These are phyloP conservation scores for Semaprochilodus insignis DNA, from an alignment of 2,797 vertebrate species.

Conservation along the genomic window DNA sequence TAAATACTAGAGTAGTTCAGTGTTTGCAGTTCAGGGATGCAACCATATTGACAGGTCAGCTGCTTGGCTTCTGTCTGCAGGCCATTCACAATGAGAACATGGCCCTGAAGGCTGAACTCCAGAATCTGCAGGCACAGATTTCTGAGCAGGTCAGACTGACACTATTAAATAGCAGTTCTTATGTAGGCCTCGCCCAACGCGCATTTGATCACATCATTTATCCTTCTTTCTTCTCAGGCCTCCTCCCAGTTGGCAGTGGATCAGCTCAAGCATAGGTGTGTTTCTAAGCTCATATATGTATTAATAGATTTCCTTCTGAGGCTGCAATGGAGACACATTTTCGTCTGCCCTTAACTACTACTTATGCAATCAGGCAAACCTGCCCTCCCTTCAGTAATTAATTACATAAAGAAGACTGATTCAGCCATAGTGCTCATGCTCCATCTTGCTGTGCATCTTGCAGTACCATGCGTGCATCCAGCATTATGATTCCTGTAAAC, in stretches of 20 bases:
- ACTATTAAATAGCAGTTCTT: not conserved
- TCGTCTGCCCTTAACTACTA: not conserved
- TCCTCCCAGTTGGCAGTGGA: conserved; percentile 83
- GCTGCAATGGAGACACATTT: not conserved
- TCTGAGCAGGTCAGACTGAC: conserved; percentile 87
- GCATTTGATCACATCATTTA: not conserved
- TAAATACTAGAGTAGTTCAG: too few relatives aligned
- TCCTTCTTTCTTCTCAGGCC: conserved; percentile 57
- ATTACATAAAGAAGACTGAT: not conserved
- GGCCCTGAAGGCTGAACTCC: conserved; percentile 89
- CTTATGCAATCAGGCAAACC: conserved; percentile 11
- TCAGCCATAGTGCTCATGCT: not conserved
- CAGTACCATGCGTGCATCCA: not conserved
- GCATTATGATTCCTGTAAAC: not conserved
- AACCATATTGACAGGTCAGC: conserved; percentile 36
- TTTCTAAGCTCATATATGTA: conserved; percentile 25
- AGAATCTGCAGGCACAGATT: conserved; percentile 89
- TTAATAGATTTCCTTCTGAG: not conserved
- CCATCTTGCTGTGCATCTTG: not conserved
- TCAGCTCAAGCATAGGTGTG: conserved; percentile 92
- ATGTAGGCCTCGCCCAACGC: not conserved
- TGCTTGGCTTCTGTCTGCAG: conserved; percentile 69
- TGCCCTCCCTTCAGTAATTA: not conserved
- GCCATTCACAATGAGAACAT: conserved; percentile 91
- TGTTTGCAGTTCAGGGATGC: not conserved